Percentiles rank a stretch among this genome's conserved stretches.
Conservation (phyloP, 2,888 invertebrate genomes). For the Meganola albula region DNA sequence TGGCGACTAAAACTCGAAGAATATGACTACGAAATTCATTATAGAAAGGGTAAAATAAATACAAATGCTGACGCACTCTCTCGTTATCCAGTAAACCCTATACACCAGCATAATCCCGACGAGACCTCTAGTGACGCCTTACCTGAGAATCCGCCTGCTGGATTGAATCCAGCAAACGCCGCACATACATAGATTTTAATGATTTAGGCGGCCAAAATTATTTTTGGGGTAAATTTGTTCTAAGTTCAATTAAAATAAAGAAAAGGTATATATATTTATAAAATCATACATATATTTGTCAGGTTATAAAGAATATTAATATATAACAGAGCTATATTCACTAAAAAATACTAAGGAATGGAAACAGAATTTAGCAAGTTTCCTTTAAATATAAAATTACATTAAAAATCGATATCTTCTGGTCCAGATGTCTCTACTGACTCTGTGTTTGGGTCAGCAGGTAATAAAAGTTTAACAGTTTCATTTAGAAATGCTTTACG, state of each 20-base stretch:
- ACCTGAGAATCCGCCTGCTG: too few species aligned
- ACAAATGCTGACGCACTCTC: too few species aligned
- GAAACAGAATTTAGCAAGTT: not conserved
- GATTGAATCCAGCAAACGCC: too few species aligned
- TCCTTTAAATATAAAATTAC: not conserved
- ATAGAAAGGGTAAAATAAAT: too few species aligned
- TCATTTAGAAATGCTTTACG: not conserved
- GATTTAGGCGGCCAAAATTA: conserved; percentile 1
- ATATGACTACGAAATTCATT: too few species aligned
- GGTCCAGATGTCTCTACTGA: not conserved
- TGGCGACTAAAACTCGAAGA: too few species aligned
- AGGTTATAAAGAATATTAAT: not conserved
- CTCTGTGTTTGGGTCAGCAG: not conserved
- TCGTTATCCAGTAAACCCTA: too few species aligned
- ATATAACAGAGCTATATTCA: not conserved
- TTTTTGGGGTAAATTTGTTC: not conserved
- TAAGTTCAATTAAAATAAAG: not conserved
- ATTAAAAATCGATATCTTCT: not conserved
- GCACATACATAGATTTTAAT: conserved; percentile 1
- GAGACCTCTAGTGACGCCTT: too few species aligned
- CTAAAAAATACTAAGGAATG: not conserved
- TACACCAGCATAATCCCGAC: too few species aligned
- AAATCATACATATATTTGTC: not conserved
- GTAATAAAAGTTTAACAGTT: not conserved
- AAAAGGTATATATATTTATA: not conserved